Evolutionary conservation across 2,888 invertebrate genomes (phyloP).

Genomic region (Erebia palarica): DNA sequence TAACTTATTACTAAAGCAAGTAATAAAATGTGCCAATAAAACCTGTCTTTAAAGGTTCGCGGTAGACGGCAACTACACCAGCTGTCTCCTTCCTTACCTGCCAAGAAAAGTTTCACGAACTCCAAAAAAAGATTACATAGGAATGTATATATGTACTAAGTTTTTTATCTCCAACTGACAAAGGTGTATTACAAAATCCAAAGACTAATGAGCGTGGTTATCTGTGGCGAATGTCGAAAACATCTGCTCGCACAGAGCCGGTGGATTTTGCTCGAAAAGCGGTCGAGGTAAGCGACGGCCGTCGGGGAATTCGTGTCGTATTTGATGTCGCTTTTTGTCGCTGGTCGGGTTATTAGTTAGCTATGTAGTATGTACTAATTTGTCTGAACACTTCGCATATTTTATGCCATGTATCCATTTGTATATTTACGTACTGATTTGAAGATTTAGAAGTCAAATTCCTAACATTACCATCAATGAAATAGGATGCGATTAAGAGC

Average conservation of each 20-base stretch:
- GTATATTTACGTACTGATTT: background rate
- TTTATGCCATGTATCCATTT: background rate
- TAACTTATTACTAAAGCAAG: background rate
- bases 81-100: background rate
- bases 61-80: background rate
- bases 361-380: background rate
- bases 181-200: conserved; percentile 27
- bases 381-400: background rate
- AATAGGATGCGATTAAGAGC: background rate
- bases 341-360: conserved; percentile 19
- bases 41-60: background rate
- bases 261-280: conserved; percentile 24
- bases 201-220: conserved; percentile 46
- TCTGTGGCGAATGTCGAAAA: conserved; percentile 45
- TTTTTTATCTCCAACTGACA: conserved; percentile 19
- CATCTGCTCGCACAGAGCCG: conserved; percentile 32
- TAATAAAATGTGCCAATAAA: background rate
- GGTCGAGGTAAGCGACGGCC: conserved; percentile 32
- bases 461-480: background rate
- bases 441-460: conserved; percentile 2
- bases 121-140: background rate
- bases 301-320: conserved; percentile 19
- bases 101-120: background rate
- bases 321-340: conserved; percentile 24
- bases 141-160: background rate